Base-by-base conservation (phyloP, 1,140 invertebrate genomes). In the Stegodyphus mimosarum region DNA sequence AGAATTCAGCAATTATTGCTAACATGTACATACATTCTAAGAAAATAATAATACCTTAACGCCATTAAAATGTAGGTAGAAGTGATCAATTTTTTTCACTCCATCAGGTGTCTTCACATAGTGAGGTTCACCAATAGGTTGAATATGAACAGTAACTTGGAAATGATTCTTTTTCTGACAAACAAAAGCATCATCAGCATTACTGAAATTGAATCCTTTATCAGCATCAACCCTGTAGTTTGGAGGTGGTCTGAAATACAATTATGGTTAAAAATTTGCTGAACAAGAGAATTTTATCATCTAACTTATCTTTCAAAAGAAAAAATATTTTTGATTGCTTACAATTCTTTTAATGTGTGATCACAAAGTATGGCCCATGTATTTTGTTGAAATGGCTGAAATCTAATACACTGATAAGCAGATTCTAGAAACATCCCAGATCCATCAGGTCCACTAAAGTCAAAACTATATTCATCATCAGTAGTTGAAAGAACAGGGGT, bases 81-180 rank as follows among this genome's bases (percentile, higher is more conserved):
- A 99, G 89, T 94, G 95, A 87, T 94, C 95, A 87, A 99, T 96
- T 89, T 96, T 96, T 90, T 96, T 95, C 51, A 95, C 92, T 1
- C 96, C 97, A 83, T 98, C 96, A 4, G 93, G 91, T n/a, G 95
- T 97, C 90, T 96, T 96, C 0, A 98, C 95, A 90, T 96, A 99
- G 88, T 96, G 94, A 6, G 97, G 94, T 0, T 95, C 96, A 60
- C 88, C 83, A 88, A 96, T 93, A 53, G 96, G 91, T 89, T 96
- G 95, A 15, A 95, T 94, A 91, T 98, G 96, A 89, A 96, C 97
- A 85, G 97, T 99, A 76, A 99, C 96, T 92, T 99, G 98, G 92
- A 99, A 99, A 90, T 99, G 98, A 91, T 99, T 99, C 90, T 99
- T 99, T 92, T 99, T 99, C 92, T 99, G 98, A 90, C 98, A 99